Evolutionary conservation across 2,797 vertebrate genomes (phyloP).

Genomic region (Coluber constrictor): DNA sequence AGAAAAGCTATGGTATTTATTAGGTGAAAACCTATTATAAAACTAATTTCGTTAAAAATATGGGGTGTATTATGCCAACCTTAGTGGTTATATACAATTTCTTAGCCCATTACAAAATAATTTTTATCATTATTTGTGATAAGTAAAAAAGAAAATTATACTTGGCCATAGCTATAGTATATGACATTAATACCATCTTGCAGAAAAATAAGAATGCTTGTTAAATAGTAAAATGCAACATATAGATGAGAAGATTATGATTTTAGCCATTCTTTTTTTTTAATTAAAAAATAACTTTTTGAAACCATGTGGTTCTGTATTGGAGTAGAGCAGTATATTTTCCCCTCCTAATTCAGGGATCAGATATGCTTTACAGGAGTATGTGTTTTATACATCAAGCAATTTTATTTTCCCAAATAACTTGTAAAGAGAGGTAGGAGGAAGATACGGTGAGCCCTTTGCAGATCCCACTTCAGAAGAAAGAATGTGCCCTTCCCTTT

Average conservation of each 20-base stretch:
- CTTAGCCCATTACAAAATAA: background rate
- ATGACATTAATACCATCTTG: background rate
- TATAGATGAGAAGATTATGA: background rate
- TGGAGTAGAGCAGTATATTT: background rate
- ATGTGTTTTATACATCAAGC: background rate
- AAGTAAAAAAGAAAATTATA: background rate
- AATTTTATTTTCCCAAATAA: background rate
- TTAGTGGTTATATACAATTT: background rate
- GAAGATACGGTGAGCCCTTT: background rate
- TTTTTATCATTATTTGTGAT: background rate
- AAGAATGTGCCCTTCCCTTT: background rate
- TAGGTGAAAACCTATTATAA: background rate
- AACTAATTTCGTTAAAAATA: background rate
- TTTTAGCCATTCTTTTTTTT: background rate
- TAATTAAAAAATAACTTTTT: background rate
- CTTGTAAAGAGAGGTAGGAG: background rate
- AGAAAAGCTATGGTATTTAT: background rate
- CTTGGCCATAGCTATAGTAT: background rate
- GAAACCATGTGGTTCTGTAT: background rate
- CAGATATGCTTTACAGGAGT: background rate
- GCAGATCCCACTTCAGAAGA: background rate
- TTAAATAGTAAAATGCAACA: background rate
- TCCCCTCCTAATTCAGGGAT: too few relatives aligned
- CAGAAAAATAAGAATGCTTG: background rate
- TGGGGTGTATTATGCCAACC: background rate